These are phyloP conservation scores for Rotaria sp. DNA, from an alignment of 2,888 invertebrate species.

Conservation along the genomic window DNA sequence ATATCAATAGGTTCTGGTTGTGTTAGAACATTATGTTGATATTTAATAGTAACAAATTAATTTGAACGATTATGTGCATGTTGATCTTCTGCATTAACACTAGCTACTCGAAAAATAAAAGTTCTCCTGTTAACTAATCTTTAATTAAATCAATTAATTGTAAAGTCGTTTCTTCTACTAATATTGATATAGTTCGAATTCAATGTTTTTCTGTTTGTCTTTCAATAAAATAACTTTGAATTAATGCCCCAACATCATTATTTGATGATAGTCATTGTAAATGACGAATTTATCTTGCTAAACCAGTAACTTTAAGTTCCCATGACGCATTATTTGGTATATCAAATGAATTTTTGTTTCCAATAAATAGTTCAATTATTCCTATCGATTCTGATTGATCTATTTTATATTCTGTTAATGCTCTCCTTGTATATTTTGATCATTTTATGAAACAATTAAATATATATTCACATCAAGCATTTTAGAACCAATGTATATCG, in stretches of 20 bases:
- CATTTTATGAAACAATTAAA: too few relatives aligned
- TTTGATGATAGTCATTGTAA: conserved; percentile 51
- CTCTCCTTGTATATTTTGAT: too few relatives aligned
- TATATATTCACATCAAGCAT: too few relatives aligned
- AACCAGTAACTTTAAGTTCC: conserved; percentile 48
- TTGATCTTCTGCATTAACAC: conserved; percentile 46
- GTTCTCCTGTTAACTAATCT: too few relatives aligned
- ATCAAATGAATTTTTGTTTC: conserved; percentile 72
- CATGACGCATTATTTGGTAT: conserved; percentile 49
- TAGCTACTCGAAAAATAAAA: conserved; percentile 46
- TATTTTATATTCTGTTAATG: conserved; percentile 73
- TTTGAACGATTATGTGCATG: conserved; percentile 46
- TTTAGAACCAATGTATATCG: too few relatives aligned
- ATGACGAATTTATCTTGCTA: conserved; percentile 49
- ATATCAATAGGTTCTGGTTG: conserved; percentile 47
- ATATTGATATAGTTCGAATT: conserved; percentile 42
- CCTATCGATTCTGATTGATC: conserved; percentile 74
- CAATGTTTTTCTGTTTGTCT: conserved; percentile 46
- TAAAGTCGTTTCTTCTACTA: conserved; percentile 42
- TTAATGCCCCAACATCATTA: conserved; percentile 51
- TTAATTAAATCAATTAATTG: conserved; percentile 42
- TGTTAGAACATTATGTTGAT: conserved; percentile 45
- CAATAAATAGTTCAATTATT: conserved; percentile 67
- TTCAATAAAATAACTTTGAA: conserved; percentile 51
- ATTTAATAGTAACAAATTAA: conserved; percentile 44